These are phyloP conservation scores for Rutilus rutilus DNA, from an alignment of 2,113 vertebrate genomes.

Conservation along the genomic window DNA sequence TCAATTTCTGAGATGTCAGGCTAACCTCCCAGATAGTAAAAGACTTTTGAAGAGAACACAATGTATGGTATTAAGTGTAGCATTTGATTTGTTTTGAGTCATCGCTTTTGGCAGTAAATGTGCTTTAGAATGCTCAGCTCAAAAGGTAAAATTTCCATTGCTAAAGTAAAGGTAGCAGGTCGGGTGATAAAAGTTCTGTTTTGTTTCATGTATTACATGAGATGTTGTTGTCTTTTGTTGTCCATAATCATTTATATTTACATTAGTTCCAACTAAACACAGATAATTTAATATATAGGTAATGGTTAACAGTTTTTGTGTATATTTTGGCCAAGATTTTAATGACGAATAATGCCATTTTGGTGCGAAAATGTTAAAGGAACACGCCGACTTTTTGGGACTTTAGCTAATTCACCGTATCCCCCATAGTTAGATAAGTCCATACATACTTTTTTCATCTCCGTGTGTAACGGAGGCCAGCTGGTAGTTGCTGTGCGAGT, in stretches of 20 bases:
- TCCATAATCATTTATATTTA: background rate
- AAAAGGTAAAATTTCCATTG: background rate
- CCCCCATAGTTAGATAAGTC: too few species aligned
- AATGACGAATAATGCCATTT: background rate
- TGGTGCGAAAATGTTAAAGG: background rate
- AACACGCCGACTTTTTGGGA: too few species aligned
- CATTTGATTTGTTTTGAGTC: background rate
- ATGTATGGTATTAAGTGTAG: background rate
- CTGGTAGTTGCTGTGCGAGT: too few species aligned
- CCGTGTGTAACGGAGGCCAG: too few species aligned
- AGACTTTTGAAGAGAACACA: constrained; percentile 3
- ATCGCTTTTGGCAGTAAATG: background rate
- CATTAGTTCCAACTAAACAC: background rate
- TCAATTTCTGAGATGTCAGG: background rate
- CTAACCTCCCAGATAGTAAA: background rate
- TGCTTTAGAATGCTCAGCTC: background rate
- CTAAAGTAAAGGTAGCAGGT: background rate
- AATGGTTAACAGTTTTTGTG: background rate
- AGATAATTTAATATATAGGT: background rate
- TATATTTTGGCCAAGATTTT: background rate
- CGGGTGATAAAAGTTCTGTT: background rate
- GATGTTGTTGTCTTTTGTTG: background rate
- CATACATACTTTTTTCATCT: too few species aligned
- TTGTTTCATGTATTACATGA: background rate
- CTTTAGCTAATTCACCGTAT: too few species aligned